Conservation (phyloP, 2,888 invertebrate species). For the Labia minor region DNA sequence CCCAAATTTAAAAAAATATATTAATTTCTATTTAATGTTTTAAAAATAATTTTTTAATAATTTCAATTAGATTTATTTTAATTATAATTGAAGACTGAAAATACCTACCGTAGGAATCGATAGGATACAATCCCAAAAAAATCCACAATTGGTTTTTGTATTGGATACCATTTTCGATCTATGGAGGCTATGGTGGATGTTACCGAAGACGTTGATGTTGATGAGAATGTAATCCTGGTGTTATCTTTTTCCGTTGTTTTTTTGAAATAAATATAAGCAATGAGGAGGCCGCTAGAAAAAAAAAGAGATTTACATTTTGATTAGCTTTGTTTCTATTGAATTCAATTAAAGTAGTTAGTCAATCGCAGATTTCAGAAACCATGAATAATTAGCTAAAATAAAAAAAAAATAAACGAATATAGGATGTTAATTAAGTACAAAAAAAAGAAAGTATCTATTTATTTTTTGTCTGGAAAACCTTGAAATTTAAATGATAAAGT, state of each 20-base stretch:
- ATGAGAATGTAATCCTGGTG: not conserved
- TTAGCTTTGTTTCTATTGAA: conserved; percentile 13
- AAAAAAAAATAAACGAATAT: no score
- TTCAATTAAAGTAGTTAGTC: conserved; percentile 16
- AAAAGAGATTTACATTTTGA: not conserved
- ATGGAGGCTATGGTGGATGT: not conserved
- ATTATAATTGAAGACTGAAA: no score
- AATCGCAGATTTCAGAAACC: conserved; percentile 17
- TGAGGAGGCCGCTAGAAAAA: conserved; percentile 23
- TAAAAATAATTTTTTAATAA: no score
- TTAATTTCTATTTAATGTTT: no score
- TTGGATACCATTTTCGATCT: not conserved
- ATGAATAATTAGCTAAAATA: no score
- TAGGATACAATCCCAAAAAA: conserved; percentile 43
- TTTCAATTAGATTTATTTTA: no score
- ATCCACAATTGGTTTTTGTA: conserved; percentile 31
- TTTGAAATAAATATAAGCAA: conserved; percentile 23
- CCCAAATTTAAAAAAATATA: no score
- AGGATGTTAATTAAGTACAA: no score
- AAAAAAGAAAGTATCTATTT: no score
- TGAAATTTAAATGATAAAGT: no score
- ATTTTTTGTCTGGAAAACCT: no score
- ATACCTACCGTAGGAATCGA: conserved; percentile 45
- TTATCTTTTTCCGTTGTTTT: not conserved
- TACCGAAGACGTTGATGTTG: no score